These are phyloP conservation scores for Aphrocallistes beatrix DNA, from an alignment of 37 sponge, comb jelly and placozoan genomes.

Conservation along the genomic window DNA sequence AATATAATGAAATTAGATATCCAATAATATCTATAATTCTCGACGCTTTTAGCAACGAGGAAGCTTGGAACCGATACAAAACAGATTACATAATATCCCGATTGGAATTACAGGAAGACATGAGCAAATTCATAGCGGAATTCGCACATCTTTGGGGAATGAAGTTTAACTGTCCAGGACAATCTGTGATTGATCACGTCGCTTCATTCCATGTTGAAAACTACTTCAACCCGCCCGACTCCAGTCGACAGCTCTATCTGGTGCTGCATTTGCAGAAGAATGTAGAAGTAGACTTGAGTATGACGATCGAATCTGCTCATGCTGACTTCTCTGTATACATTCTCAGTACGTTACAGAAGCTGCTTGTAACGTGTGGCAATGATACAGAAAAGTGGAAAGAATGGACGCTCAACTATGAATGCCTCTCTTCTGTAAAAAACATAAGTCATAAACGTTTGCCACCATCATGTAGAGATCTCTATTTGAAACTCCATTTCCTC, in stretches of 20 bases:
- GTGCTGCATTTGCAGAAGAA: slow-evolving; percentile 2
- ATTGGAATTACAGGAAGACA: neutral
- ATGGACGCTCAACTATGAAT: slow-evolving; percentile 9
- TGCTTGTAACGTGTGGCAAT: neutral
- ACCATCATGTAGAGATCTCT: neutral
- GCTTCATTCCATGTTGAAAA: slow-evolving; percentile 13
- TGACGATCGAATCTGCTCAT: slow-evolving; percentile 11
- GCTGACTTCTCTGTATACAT: neutral
- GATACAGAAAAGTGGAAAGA: slow-evolving; percentile 9
- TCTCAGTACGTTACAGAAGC: neutral
- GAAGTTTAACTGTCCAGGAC: neutral
- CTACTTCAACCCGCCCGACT: slow-evolving; percentile 7
- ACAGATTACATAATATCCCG: neutral
- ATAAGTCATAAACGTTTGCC: neutral
- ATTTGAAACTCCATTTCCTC: neutral
- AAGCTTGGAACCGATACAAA: neutral
- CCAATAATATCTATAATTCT: neutral
- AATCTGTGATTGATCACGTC: neutral
- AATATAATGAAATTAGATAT: neutral
- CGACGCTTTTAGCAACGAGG: neutral
- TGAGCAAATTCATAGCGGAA: neutral
- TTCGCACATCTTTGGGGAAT: neutral
- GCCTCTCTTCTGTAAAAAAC: neutral
- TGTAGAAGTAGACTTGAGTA: neutral
- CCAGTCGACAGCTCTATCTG: neutral